phyloP scores from a whole-genome alignment of 2,888 invertebrate genomes.

The Tetropium fuscum region DNA sequence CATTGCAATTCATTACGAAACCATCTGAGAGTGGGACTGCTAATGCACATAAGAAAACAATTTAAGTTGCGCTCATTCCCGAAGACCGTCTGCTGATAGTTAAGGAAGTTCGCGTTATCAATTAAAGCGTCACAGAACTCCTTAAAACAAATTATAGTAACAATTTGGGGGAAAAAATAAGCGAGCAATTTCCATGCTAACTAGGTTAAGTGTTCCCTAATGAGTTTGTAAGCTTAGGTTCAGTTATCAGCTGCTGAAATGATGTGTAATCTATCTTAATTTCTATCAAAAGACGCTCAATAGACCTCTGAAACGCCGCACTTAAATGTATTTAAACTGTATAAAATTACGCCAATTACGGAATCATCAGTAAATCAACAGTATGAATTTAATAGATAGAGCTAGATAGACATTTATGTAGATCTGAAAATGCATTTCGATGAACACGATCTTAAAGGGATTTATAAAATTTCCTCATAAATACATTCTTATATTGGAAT shows the following conservation, averaged over 20 bases:
- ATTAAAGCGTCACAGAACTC: slow-evolving; percentile 39
- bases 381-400: neutral
- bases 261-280: slow-evolving; percentile 27
- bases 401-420: neutral
- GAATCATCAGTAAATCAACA: neutral
- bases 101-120: slow-evolving; percentile 38
- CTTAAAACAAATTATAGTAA: slow-evolving; percentile 40
- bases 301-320: neutral
- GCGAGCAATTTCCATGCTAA: slow-evolving; percentile 27
- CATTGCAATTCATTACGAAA: slow-evolving; percentile 5
- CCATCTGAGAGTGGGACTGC: neutral
- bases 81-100: slow-evolving; percentile 41
- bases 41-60: slow-evolving; percentile 33
- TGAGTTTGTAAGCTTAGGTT: slow-evolving; percentile 40
- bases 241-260: slow-evolving; percentile 23
- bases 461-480: too few species aligned
- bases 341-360: neutral
- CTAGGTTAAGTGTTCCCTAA: slow-evolving; percentile 44
- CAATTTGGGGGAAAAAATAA: slow-evolving; percentile 43
- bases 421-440: too few species aligned
- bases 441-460: too few species aligned
- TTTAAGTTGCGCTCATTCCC: slow-evolving; percentile 40
- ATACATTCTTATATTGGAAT: too few species aligned
- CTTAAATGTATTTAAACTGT: slow-evolving; percentile 5
- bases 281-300: slow-evolving; percentile 20